These are phyloP conservation scores for Mythimna impura DNA, from an alignment of 2,888 invertebrate species.

Conservation along the genomic window DNA sequence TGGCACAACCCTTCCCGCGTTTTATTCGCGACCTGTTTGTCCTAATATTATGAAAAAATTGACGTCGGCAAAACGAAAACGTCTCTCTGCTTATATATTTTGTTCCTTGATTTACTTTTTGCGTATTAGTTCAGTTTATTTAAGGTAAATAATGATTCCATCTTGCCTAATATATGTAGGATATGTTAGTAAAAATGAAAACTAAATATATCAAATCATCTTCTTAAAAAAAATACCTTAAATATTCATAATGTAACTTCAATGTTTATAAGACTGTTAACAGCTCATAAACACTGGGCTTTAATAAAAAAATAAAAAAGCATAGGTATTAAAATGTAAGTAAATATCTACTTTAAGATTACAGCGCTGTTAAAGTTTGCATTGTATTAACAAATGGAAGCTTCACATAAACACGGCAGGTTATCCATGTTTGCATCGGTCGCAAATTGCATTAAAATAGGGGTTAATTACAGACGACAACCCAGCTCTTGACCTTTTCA, in stretches of 20 bases:
- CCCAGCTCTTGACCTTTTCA: slow-evolving; percentile 27
- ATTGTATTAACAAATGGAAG: slow-evolving; percentile 38
- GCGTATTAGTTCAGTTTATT: slow-evolving; percentile 25
- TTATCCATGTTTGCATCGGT: slow-evolving; percentile 23
- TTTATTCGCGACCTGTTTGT: slow-evolving; percentile 90
- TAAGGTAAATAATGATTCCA: background rate
- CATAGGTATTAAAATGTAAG: slow-evolving; percentile 27
- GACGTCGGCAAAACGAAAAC: slow-evolving; percentile 87
- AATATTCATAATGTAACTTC: slow-evolving; percentile 12
- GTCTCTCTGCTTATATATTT: slow-evolving; percentile 76
- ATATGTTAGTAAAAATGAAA: too few relatives aligned
- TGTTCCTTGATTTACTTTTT: slow-evolving; percentile 65
- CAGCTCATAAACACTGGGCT: slow-evolving; percentile 27
- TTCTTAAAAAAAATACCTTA: too few relatives aligned
- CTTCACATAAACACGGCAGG: slow-evolving; percentile 24
- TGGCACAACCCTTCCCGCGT: slow-evolving; percentile 90
- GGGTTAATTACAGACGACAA: slow-evolving; percentile 30
- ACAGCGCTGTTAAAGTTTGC: slow-evolving; percentile 11
- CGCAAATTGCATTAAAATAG: slow-evolving; percentile 29
- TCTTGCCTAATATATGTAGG: too few relatives aligned
- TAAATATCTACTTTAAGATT: slow-evolving; percentile 12
- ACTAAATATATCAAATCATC: too few relatives aligned
- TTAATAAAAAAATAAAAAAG: slow-evolving; percentile 32
- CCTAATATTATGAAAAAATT: slow-evolving; percentile 90
- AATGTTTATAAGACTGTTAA: slow-evolving; percentile 29